These are phyloP conservation scores for Protosalanx chinensis DNA, from an alignment of 2,797 vertebrate species.

Conservation along the genomic window DNA sequence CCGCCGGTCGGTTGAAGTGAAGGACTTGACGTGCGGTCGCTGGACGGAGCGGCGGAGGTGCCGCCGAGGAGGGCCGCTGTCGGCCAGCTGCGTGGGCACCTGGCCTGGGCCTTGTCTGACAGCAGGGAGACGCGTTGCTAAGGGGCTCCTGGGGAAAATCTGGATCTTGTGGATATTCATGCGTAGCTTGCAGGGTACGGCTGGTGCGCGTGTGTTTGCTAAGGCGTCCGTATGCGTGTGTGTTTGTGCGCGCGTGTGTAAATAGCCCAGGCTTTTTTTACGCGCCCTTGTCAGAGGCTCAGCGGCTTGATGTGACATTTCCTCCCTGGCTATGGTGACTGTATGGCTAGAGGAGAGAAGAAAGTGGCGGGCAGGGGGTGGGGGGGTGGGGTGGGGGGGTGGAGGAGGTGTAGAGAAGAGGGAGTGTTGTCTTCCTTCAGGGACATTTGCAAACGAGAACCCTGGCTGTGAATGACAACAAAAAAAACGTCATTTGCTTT, in stretches of 20 bases:
- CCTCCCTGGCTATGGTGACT: slow-evolving; percentile 48
- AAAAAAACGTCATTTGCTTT: slow-evolving; percentile 67
- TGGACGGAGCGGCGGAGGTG: slow-evolving; percentile 42
- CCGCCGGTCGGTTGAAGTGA: slow-evolving; percentile 22
- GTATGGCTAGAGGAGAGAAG: slow-evolving; percentile 56
- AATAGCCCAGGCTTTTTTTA: slow-evolving; percentile 52
- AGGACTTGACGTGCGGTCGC: slow-evolving; percentile 51
- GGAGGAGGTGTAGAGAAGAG: background rate
- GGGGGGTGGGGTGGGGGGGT: slow-evolving; percentile 1
- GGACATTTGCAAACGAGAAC: slow-evolving; percentile 60
- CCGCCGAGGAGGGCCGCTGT: slow-evolving; percentile 54
- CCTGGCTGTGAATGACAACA: slow-evolving; percentile 58
- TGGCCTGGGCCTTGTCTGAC: slow-evolving; percentile 58
- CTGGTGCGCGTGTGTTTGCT: slow-evolving; percentile 30
- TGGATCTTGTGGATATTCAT: slow-evolving; percentile 68
- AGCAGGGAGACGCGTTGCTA: slow-evolving; percentile 37
- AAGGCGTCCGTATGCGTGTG: slow-evolving; percentile 37
- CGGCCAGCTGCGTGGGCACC: slow-evolving; percentile 74
- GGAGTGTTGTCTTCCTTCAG: slow-evolving; percentile 57
- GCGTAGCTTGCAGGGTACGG: slow-evolving; percentile 63
- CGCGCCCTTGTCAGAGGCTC: slow-evolving; percentile 62
- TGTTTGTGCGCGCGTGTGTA: slow-evolving; percentile 45
- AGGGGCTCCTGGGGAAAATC: slow-evolving; percentile 60
- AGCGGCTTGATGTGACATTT: slow-evolving; percentile 66
- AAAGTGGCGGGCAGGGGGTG: slow-evolving; percentile 50